Evolutionary conservation across 2,888 invertebrate species (phyloP).

Genomic region (Raillietiella orientalis): DNA sequence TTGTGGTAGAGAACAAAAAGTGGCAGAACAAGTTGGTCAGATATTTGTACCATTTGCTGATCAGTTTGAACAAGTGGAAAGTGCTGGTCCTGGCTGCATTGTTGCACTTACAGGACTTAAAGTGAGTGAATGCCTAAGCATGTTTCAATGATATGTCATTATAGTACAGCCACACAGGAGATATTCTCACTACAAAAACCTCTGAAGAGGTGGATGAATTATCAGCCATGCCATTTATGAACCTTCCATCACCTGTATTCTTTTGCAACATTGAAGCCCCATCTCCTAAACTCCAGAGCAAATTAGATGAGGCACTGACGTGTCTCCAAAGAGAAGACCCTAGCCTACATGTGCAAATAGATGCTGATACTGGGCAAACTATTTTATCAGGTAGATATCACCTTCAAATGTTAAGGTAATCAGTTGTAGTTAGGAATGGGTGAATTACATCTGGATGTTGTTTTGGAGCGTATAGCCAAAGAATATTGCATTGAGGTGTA

Average conservation of each 20-base stretch:
- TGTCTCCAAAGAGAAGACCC: constrained; percentile 71
- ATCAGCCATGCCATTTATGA: no score
- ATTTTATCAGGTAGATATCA: constrained; percentile 29
- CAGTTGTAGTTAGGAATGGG: constrained; percentile 42
- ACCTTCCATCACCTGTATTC: constrained; percentile 74
- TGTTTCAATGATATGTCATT: no score
- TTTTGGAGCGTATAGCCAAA: constrained; percentile 48
- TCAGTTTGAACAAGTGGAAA: constrained; percentile 49
- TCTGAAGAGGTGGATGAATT: no score
- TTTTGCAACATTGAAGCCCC: constrained; percentile 85
- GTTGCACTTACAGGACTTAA: constrained; percentile 61
- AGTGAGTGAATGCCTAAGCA: no score
- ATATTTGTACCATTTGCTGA: constrained; percentile 51
- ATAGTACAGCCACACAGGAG: no score
- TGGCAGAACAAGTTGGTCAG: constrained; percentile 26
- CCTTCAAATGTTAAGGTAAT: not conserved
- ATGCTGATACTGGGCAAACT: constrained; percentile 54
- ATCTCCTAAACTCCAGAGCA: constrained; percentile 28
- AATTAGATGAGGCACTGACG: constrained; percentile 42
- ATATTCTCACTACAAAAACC: constrained; percentile 14
- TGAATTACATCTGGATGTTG: constrained; percentile 77
- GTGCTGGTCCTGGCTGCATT: constrained; percentile 46
- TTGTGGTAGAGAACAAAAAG: no score
- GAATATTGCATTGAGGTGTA: constrained; percentile 77
- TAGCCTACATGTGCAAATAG: constrained; percentile 36